Conservation (phyloP, 1,140 invertebrate species). For the Nilaparvata lugens region DNA sequence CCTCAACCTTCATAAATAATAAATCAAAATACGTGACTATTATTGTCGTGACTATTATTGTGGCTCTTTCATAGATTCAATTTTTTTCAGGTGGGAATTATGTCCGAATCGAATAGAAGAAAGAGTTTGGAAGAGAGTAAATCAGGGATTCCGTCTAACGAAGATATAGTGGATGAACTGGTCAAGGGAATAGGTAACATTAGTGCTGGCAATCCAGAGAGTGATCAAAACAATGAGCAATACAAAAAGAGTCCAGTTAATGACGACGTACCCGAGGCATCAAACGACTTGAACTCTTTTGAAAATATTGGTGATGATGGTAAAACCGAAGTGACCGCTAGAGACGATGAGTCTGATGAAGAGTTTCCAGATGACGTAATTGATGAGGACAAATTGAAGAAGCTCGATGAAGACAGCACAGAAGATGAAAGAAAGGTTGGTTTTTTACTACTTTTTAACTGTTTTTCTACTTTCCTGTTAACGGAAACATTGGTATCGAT, state of each 20-base stretch:
- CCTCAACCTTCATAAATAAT: too few species aligned
- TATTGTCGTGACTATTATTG: too few species aligned
- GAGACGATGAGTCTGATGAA: not conserved
- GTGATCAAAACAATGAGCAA: too few species aligned
- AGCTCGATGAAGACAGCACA: not conserved
- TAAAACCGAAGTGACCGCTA: not conserved
- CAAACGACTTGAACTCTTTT: not conserved
- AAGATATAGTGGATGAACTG: not conserved
- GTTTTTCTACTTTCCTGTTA: too few species aligned
- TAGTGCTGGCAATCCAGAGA: too few species aligned
- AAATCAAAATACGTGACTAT: too few species aligned
- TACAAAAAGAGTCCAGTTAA: too few species aligned
- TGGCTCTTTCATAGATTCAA: too few species aligned
- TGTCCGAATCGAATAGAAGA: not conserved
- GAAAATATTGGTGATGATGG: not conserved
- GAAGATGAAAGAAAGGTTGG: not conserved
- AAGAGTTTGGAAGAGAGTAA: not conserved
- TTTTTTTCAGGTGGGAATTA: not conserved
- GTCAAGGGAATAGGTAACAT: too few species aligned
- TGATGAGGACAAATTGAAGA: not conserved
- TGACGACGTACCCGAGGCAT: too few species aligned
- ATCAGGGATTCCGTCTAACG: not conserved
- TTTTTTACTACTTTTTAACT: too few species aligned
- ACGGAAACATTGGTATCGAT: too few species aligned
- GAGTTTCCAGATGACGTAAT: not conserved